Conservation (phyloP, 2,888 invertebrate genomes). For the Torymus texanus region DNA sequence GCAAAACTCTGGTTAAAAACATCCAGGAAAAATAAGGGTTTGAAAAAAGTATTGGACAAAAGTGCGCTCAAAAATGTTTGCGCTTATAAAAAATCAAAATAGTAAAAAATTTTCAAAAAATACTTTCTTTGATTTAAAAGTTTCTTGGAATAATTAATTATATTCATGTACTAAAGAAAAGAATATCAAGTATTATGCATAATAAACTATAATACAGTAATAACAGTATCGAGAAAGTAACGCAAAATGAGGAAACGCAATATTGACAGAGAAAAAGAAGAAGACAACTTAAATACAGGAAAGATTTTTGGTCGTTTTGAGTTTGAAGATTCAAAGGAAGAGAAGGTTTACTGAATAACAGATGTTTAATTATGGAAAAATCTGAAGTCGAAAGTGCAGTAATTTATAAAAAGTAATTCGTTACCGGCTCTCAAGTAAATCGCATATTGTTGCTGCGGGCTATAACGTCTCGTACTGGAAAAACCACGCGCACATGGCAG, state of each 20-base stretch:
- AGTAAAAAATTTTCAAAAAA: not conserved
- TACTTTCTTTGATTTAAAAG: not conserved
- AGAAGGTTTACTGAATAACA: constrained; percentile 37
- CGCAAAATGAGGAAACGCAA: constrained; percentile 5
- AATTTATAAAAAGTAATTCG: constrained; percentile 36
- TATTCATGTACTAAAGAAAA: not conserved
- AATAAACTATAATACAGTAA: too few species aligned
- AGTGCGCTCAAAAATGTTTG: constrained; percentile 67
- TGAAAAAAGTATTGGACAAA: constrained; percentile 50
- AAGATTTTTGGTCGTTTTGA: constrained; percentile 59
- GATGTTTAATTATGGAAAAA: constrained; percentile 60
- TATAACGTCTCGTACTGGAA: constrained; percentile 65
- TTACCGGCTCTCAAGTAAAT: constrained; percentile 36
- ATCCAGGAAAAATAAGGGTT: too few species aligned
- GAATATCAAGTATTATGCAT: too few species aligned
- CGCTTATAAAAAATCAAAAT: constrained; percentile 56
- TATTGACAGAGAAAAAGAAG: constrained; percentile 5
- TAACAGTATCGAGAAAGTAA: not conserved
- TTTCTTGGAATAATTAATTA: not conserved
- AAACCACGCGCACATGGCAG: constrained; percentile 60
- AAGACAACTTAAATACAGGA: constrained; percentile 51
- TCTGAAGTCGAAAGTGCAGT: constrained; percentile 71
- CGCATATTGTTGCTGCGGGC: constrained; percentile 58
- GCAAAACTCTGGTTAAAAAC: too few species aligned
- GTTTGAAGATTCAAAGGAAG: constrained; percentile 59